Evolutionary conservation across 2,113 vertebrate genomes (phyloP).

Genomic region (Leuciscus idus): DNA sequence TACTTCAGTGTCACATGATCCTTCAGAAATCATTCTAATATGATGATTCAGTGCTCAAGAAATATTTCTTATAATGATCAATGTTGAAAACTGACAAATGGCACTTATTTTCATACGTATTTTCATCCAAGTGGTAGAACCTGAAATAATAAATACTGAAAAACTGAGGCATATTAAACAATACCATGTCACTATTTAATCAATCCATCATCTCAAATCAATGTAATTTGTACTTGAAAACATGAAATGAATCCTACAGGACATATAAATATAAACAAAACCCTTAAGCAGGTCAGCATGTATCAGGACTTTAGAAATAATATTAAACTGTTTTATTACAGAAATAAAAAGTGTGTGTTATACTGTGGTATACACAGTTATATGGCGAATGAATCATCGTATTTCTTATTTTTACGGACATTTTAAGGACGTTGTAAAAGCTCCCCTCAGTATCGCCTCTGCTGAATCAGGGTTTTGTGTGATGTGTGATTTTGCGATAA

Average conservation of each 20-base stretch:
- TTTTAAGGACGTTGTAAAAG: conserved; percentile 12
- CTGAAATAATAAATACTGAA: not conserved
- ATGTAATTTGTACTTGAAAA: not conserved
- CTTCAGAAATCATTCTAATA: no score
- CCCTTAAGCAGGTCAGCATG: not conserved
- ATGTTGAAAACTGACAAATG: not conserved
- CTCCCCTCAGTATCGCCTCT: not conserved
- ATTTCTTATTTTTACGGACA: not conserved
- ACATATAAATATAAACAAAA: conserved; percentile 5
- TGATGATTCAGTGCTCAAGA: not conserved
- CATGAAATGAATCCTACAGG: not conserved
- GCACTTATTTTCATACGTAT: not conserved
- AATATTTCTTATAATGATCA: not conserved
- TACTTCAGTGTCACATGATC: no score
- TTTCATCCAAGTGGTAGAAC: not conserved
- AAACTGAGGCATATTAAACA: not conserved
- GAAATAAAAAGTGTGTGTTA: not conserved
- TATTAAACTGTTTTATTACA: not conserved
- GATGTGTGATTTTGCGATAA: not conserved
- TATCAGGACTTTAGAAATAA: not conserved
- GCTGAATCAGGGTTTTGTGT: not conserved
- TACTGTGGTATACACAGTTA: not conserved
- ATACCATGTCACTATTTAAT: not conserved
- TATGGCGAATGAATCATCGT: not conserved
- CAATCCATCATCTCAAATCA: not conserved